phyloP scores from a whole-genome alignment of 2,797 vertebrate species.

The Euphonia xanthogaster region DNA sequence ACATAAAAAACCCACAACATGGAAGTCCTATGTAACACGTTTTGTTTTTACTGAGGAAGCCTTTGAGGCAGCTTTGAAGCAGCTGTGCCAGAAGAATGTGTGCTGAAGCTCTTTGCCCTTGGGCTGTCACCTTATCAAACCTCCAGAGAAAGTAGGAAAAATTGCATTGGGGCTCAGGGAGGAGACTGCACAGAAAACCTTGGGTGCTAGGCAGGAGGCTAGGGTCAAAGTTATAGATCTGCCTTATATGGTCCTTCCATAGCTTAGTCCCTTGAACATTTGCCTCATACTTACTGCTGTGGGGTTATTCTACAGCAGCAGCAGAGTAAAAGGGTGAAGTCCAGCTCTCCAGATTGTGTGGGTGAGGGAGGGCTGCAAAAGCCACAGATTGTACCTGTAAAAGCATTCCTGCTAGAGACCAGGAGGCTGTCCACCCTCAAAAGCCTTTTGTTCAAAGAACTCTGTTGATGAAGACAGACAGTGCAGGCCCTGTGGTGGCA shows the following conservation, averaged over 20 bases:
- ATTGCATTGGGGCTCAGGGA: not conserved
- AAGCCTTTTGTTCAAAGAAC: not conserved
- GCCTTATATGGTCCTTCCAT: not conserved
- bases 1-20: not conserved
- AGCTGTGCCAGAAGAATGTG: not conserved
- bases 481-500: not conserved
- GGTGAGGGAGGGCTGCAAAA: not conserved
- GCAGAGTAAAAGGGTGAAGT: not conserved
- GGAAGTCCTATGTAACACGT: not conserved
- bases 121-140: not conserved
- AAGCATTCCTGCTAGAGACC: not conserved
- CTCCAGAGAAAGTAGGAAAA: not conserved
- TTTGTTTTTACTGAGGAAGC: not conserved
- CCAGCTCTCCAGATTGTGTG: not conserved
- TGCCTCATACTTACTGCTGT: not conserved
- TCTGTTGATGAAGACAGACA: not conserved
- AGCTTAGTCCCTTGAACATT: not conserved
- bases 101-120: not conserved
- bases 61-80: not conserved
- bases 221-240: not conserved
- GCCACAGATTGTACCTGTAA: not conserved
- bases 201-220: not conserved
- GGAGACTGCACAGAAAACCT: not conserved
- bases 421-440: not conserved
- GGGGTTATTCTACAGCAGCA: not conserved